These are phyloP conservation scores for Limnephilus lunatus DNA, from an alignment of 2,888 invertebrate genomes.

Conservation along the genomic window DNA sequence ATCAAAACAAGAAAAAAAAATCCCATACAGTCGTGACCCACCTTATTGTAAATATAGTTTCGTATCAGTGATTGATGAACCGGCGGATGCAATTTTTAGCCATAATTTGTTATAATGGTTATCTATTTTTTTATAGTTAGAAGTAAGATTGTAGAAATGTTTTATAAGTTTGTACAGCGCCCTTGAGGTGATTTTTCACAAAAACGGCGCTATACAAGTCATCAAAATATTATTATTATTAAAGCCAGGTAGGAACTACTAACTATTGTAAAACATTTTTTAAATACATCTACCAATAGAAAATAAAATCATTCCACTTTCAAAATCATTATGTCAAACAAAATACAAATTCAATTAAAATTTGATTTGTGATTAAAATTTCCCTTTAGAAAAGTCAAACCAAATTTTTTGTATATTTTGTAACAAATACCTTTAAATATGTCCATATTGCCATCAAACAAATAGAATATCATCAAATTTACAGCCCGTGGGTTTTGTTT, in stretches of 20 bases:
- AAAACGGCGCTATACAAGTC: too few species aligned
- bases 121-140: too few species aligned
- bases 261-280: not conserved
- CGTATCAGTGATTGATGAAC: too few species aligned
- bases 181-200: too few species aligned
- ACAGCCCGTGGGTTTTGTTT: not conserved
- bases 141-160: too few species aligned
- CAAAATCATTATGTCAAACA: not conserved
- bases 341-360: not conserved
- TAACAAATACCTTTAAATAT: not conserved
- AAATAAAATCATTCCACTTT: not conserved
- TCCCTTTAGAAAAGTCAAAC: not conserved
- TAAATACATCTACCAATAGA: not conserved
- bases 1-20: too few species aligned
- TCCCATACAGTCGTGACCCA: too few species aligned
- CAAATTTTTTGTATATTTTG: not conserved
- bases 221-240: too few species aligned
- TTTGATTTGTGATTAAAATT: not conserved
- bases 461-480: not conserved
- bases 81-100: too few species aligned
- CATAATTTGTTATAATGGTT: too few species aligned
- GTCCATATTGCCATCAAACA: not conserved
- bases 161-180: too few species aligned
- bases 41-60: too few species aligned
- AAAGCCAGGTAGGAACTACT: not conserved